These are phyloP conservation scores for Entelurus aequoreus DNA, from an alignment of 2,113 vertebrate genomes.

Conservation along the genomic window DNA sequence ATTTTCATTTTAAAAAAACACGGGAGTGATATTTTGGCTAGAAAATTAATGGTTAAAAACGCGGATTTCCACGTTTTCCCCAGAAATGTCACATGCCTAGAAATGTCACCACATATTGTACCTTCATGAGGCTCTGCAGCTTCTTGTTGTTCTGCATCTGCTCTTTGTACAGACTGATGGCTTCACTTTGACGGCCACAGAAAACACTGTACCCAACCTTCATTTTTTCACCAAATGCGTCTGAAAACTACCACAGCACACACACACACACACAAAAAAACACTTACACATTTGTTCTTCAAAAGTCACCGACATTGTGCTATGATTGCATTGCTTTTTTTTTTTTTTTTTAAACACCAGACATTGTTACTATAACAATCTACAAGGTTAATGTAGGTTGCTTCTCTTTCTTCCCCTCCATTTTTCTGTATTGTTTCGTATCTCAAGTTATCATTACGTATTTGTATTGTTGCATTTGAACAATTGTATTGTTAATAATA, in stretches of 20 bases:
- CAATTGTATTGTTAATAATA: no score
- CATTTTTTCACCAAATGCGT: conserved; percentile 75
- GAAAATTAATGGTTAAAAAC: no score
- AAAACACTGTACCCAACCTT: conserved; percentile 79
- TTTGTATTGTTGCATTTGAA: no score
- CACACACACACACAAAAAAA: neutral
- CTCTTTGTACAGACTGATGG: conserved; percentile 81
- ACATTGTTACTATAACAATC: no score
- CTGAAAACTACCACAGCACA: conserved; percentile 80
- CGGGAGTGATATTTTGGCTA: no score
- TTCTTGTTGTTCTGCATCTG: conserved; percentile 88
- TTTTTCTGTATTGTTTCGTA: no score
- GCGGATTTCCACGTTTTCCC: no score
- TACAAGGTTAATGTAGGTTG: no score
- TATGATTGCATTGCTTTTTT: neutral
- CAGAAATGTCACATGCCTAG: neutral
- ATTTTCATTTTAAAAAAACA: no score
- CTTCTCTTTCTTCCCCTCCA: no score
- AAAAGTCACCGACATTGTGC: neutral
- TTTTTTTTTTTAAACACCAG: no score
- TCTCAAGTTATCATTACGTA: no score
- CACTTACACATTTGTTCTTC: neutral
- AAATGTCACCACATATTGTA: conserved; percentile 44
- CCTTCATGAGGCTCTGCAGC: conserved; percentile 84
- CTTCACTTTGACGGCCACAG: conserved; percentile 81